These are phyloP conservation scores for Drosophila rhopaloa DNA, from an alignment of 1,140 invertebrate species.

Conservation along the genomic window DNA sequence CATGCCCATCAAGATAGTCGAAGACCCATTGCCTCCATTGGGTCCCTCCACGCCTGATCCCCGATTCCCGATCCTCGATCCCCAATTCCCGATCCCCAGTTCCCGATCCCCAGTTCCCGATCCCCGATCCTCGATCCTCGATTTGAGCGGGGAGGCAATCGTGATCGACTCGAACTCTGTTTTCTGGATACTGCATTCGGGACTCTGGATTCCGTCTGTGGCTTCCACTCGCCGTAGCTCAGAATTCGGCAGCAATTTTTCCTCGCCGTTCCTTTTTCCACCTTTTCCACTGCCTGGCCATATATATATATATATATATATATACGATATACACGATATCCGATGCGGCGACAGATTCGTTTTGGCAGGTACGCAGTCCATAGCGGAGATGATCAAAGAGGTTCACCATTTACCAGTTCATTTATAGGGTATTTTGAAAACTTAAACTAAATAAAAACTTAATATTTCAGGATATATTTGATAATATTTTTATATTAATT, in stretches of 20 bases:
- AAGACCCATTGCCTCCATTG: constrained; percentile 23
- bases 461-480: not conserved
- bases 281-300: constrained; percentile 14
- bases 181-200: constrained; percentile 6
- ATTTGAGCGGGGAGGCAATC: constrained; percentile 48
- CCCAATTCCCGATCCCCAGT: constrained; percentile 1
- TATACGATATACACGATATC: constrained; percentile 42
- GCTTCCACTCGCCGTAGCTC: constrained; percentile 9
- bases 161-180: constrained; percentile 57
- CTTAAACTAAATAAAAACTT: not conserved
- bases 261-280: constrained; percentile 1
- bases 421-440: not conserved
- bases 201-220: constrained; percentile 11
- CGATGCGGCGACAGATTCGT: constrained; percentile 79
- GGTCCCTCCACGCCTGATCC: not conserved
- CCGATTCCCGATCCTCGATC: not conserved
- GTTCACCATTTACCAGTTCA: not conserved
- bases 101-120: not conserved
- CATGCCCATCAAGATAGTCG: constrained; percentile 67
- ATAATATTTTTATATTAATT: too few species aligned
- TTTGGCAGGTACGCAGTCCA: constrained; percentile 63
- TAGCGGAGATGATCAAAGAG: not conserved
- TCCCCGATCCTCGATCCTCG: constrained; percentile 13
- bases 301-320: constrained; percentile 20
- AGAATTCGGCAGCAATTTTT: constrained; percentile 68